Percentiles rank a stretch among this genome's conserved stretches.
These are phyloP conservation scores for Dexiosoma caninum DNA, from an alignment of 2,888 invertebrate genomes.

Conservation along the genomic window DNA sequence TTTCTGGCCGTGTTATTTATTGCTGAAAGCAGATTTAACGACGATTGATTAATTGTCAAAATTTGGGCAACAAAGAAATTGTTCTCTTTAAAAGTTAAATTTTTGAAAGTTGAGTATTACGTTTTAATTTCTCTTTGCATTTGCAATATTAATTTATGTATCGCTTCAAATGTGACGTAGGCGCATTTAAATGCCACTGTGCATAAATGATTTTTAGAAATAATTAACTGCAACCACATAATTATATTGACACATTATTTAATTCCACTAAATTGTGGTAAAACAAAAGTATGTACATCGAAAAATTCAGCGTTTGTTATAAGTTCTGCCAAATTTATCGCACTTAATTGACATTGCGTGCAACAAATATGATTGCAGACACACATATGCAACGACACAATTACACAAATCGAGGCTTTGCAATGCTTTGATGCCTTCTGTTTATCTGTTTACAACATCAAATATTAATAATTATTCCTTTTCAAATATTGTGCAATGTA, in stretches of 20 bases:
- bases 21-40: no score
- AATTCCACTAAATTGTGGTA: conserved; percentile 58
- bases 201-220: conserved; percentile 49
- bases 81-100: no score
- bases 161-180: no score
- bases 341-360: background rate
- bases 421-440: conserved; percentile 24
- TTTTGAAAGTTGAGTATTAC: no score
- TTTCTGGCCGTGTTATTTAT: no score
- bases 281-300: background rate
- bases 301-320: background rate
- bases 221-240: conserved; percentile 46
- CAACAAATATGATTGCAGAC: background rate
- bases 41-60: no score
- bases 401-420: background rate
- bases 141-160: no score
- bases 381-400: background rate
- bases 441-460: conserved; percentile 2
- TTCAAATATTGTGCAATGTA: background rate
- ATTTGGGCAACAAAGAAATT: no score
- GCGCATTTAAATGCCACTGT: conserved; percentile 19
- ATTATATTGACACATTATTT: conserved; percentile 60
- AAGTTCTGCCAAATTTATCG: background rate
- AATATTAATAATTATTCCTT: conserved; percentile 20
- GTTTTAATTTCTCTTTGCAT: no score